Evolutionary conservation across 2,113 vertebrate genomes (phyloP), one percentile per base, ranked within the genome.

Genomic region (Tetrao urogallus): DNA sequence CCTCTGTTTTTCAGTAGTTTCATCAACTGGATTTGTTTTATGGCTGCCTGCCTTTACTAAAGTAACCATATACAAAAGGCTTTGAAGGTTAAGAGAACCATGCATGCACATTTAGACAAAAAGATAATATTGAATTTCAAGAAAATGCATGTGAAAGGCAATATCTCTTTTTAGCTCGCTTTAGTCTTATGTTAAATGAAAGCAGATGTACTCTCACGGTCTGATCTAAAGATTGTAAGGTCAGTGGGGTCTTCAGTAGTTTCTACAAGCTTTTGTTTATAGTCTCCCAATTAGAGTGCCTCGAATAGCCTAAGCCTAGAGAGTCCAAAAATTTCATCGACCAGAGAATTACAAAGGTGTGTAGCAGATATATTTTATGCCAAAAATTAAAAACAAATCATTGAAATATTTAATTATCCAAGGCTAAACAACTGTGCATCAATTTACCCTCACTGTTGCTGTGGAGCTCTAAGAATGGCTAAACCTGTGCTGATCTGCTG

Each of bases 181-280:
- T 77, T 13, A 63, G 69, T 71, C 52, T 91, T 61, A 42, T 38
- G 45, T 74, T 95, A 95, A 96, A 86, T 67, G 56, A 91, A 94
- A 93, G 60, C 93, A 93, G 69, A 93, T 90, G 47, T 93, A 64
- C 56, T 74, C 24, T 83, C 38, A 58, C 11, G 76, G 56, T 34
- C 30, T 47, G 60, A 5, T 66, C 36, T 57, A 82, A 93, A 89
- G 67, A 80, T 86, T 76, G 50, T 22, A 45, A 90, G 65, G 72
- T 93, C 72, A 88, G 43, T 6, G 66, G 30, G 28, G 34, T 34
- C 61, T 74, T 72, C 40, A 22, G n/a, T 72, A 64, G 43, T 60
- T 77, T 90, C 73, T 90, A 9, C 38, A 38, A 77, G 34, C 34
- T 93, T 93, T 86, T 77, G 19, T 65, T 88, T 61, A 52, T 43